Evolutionary conservation across 2,113 vertebrate genomes (phyloP).

Genomic region (Oenanthe oenanthe): DNA sequence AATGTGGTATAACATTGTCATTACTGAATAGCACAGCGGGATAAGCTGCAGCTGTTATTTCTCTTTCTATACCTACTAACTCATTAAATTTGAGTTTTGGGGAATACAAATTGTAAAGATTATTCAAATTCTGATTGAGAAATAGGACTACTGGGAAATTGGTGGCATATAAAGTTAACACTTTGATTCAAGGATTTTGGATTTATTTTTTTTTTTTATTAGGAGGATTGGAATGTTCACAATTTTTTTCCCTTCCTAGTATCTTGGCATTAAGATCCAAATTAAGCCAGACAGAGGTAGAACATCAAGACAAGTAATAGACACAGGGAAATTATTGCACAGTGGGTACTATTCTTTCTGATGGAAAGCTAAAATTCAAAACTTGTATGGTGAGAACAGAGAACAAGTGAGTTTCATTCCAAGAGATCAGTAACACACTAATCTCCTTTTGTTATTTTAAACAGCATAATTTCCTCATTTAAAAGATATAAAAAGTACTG

Average conservation of each 20-base stretch:
- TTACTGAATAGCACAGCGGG: slow-evolving; percentile 77
- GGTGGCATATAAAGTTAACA: slow-evolving; percentile 66
- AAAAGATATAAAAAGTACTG: background rate
- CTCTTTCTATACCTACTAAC: slow-evolving; percentile 77
- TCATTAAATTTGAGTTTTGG: slow-evolving; percentile 81
- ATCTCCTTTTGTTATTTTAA: background rate
- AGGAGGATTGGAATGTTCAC: slow-evolving; percentile 4
- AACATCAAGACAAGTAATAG: background rate
- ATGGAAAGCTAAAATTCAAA: background rate
- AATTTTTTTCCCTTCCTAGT: background rate
- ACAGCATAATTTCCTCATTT: background rate
- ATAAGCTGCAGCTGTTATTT: slow-evolving; percentile 79
- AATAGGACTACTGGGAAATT: slow-evolving; percentile 75
- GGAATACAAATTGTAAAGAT: slow-evolving; percentile 78
- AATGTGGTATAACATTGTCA: slow-evolving; percentile 83
- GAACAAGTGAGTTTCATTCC: background rate
- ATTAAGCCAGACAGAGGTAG: slow-evolving; percentile 1
- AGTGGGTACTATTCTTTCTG: background rate
- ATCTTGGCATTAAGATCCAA: slow-evolving; percentile 15
- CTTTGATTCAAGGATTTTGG: slow-evolving; percentile 62
- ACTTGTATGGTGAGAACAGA: background rate
- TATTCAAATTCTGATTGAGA: slow-evolving; percentile 81
- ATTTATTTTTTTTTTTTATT: background rate
- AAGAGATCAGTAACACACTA: background rate
- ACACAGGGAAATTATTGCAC: background rate